A percentile compares a stretch with the other conserved stretches of the same genome.
phyloP scores from a whole-genome alignment of 2,797 vertebrate genomes.

The Podarcis lilfordi region DNA sequence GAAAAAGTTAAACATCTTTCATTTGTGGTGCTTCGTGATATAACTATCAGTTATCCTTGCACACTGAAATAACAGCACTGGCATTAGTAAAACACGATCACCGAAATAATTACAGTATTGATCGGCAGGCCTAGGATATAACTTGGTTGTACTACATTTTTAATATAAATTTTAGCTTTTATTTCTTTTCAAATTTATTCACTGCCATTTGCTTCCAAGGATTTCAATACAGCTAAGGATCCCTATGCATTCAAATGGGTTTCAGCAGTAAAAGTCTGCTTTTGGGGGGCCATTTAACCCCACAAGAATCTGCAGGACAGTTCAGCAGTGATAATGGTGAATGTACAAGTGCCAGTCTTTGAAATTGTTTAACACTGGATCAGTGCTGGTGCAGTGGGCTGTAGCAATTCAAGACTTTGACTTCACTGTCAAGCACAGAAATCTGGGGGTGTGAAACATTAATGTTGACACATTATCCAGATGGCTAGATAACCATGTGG shows the following conservation, averaged over 20 bases:
- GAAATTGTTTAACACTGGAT: slow-evolving; percentile 51
- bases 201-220: neutral
- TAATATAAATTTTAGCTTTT: neutral
- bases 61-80: neutral
- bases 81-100: neutral
- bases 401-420: slow-evolving; percentile 71
- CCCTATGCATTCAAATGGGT: neutral
- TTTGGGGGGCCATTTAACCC: neutral
- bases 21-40: neutral
- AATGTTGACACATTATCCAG: slow-evolving; percentile 76
- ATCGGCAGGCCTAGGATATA: neutral
- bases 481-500: slow-evolving; percentile 75
- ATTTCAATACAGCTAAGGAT: neutral
- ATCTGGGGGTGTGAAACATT: slow-evolving; percentile 74
- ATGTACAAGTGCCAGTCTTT: slow-evolving; percentile 39
- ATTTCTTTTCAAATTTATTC: neutral
- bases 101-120: neutral
- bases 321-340: slow-evolving; percentile 6
- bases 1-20: neutral
- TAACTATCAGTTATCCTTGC: neutral
- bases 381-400: slow-evolving; percentile 71
- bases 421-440: slow-evolving; percentile 72
- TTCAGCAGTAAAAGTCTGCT: neutral
- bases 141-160: neutral
- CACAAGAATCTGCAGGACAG: neutral